These are phyloP conservation scores for Drosophila ironensis DNA, from an alignment of 1,140 invertebrate genomes.

Conservation along the genomic window DNA sequence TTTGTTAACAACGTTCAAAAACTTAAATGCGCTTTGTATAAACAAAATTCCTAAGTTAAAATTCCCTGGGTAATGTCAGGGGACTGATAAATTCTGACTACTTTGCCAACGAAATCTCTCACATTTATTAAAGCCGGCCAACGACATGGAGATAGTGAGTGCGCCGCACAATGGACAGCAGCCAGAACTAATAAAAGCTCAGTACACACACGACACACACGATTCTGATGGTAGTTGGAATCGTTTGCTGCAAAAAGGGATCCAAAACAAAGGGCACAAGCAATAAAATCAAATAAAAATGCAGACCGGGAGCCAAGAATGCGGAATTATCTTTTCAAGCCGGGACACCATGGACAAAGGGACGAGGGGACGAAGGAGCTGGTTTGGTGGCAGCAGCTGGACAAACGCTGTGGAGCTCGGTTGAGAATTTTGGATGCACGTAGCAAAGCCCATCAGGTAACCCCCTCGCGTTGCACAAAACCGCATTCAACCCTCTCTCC, in stretches of 20 bases:
- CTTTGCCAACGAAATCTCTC: background rate
- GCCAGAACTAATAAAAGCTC: slow-evolving; percentile 49
- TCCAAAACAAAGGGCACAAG: slow-evolving; percentile 21
- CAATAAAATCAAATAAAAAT: slow-evolving; percentile 72
- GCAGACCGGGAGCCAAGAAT: slow-evolving; percentile 44
- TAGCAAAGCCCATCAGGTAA: slow-evolving; percentile 12
- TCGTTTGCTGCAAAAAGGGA: slow-evolving; percentile 3
- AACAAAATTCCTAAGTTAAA: background rate
- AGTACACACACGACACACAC: slow-evolving; percentile 28
- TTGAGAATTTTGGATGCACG: slow-evolving; percentile 46
- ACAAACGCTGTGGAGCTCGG: slow-evolving; percentile 8
- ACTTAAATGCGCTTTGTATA: too few species aligned
- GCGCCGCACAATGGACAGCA: slow-evolving; percentile 16
- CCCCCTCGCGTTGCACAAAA: background rate
- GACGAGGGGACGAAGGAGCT: slow-evolving; percentile 3
- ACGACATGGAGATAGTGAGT: slow-evolving; percentile 11
- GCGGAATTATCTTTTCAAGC: slow-evolving; percentile 61
- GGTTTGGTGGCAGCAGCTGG: slow-evolving; percentile 31
- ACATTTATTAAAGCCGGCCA: background rate
- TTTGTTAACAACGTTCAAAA: too few species aligned
- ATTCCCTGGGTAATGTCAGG: too few species aligned
- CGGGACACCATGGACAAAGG: slow-evolving; percentile 1
- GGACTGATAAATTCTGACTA: background rate
- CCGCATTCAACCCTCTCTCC: background rate
- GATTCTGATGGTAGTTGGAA: background rate